These are phyloP conservation scores for Polia nebulosa DNA, from an alignment of 2,888 invertebrate genomes.

Conservation along the genomic window DNA sequence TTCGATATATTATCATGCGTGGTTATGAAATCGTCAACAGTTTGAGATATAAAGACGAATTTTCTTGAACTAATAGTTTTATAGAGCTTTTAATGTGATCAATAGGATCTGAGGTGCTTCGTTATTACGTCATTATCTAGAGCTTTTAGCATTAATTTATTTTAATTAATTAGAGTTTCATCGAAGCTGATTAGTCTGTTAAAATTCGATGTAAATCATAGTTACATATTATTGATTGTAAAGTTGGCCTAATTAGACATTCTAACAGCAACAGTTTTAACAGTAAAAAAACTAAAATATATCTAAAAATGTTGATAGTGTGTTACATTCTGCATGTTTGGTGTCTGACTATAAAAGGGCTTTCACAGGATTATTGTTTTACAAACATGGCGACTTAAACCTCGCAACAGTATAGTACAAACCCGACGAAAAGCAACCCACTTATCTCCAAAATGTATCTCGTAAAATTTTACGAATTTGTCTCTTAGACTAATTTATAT, in stretches of 20 bases:
- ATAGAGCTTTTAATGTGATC: constrained; percentile 22
- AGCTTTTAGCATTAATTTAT: constrained; percentile 30
- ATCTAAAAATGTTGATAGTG: not conserved
- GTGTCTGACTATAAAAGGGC: constrained; percentile 13
- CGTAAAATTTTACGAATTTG: not conserved
- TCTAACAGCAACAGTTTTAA: no score
- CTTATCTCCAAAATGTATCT: not conserved
- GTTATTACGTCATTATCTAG: constrained; percentile 3
- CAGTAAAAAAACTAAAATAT: not conserved
- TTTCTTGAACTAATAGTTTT: constrained; percentile 57
- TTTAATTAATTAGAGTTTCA: constrained; percentile 17
- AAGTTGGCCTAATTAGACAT: constrained; percentile 2
- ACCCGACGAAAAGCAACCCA: not conserved
- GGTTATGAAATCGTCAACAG: constrained; percentile 54
- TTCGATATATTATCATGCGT: constrained; percentile 48
- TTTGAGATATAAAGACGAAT: constrained; percentile 50
- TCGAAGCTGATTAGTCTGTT: not conserved
- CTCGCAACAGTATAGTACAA: not conserved
- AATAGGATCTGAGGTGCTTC: constrained; percentile 11
- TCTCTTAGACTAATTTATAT: no score
- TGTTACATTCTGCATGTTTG: not conserved
- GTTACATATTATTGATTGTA: not conserved
- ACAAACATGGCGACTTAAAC: not conserved
- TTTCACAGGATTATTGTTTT: constrained; percentile 22
- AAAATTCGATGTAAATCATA: constrained; percentile 7